Percentiles rank a stretch among this genome's conserved stretches.
Conservation (phyloP, 2,797 vertebrate genomes). For the Schizopygopsis malacanthus region DNA sequence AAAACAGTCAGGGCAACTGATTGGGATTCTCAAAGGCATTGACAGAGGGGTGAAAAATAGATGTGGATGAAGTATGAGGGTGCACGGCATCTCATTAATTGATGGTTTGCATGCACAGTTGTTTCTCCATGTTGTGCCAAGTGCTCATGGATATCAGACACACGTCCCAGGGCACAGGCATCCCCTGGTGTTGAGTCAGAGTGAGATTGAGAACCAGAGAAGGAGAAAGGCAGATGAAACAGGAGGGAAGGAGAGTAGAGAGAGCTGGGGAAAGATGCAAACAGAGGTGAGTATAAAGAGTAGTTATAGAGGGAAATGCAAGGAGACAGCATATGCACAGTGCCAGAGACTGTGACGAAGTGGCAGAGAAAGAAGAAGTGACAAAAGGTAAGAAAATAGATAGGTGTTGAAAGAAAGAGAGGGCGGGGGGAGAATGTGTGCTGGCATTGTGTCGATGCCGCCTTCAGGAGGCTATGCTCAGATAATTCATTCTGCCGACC, state of each 20-base stretch:
- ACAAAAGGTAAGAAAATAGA: slow-evolving; percentile 58
- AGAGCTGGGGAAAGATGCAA: slow-evolving; percentile 55
- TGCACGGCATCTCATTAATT: slow-evolving; percentile 81
- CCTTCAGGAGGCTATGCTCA: slow-evolving; percentile 70
- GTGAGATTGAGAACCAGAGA: slow-evolving; percentile 23
- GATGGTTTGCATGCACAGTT: slow-evolving; percentile 69
- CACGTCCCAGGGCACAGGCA: slow-evolving; percentile 71
- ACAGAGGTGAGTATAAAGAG: slow-evolving; percentile 61
- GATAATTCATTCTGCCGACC: slow-evolving; percentile 82
- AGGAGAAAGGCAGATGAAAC: slow-evolving; percentile 39
- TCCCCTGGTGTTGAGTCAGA: slow-evolving; percentile 70
- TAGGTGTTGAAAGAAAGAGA: slow-evolving; percentile 51
- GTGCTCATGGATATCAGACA: slow-evolving; percentile 77
- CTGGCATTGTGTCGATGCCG: slow-evolving; percentile 50
- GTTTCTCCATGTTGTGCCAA: slow-evolving; percentile 74
- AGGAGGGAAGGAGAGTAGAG: slow-evolving; percentile 33
- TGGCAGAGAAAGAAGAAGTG: slow-evolving; percentile 47
- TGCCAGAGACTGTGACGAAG: slow-evolving; percentile 59
- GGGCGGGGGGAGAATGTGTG: slow-evolving; percentile 43
- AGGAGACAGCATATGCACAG: slow-evolving; percentile 46
- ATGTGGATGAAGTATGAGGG: slow-evolving; percentile 72
- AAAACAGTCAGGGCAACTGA: slow-evolving; percentile 31
- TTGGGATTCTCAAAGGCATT: slow-evolving; percentile 48
- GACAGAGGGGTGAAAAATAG: slow-evolving; percentile 48
- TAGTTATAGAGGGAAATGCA: slow-evolving; percentile 1